Base-by-base conservation (phyloP, 2,888 invertebrate genomes). In the Noctua janthe region DNA sequence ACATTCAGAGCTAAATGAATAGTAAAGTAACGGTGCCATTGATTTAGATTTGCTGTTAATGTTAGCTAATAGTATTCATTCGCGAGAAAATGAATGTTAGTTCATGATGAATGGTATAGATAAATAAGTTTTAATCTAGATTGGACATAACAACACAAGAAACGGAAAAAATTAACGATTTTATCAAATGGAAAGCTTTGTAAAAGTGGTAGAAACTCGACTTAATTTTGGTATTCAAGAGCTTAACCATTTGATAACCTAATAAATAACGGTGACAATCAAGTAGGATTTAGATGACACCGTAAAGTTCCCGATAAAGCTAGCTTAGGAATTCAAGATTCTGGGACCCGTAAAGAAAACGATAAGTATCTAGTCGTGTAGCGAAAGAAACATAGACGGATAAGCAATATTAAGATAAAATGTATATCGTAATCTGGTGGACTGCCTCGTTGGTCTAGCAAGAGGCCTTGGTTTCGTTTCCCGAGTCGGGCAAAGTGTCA, bases 1-100 rank as follows among this genome's bases (percentile, higher is more conserved):
- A 54, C 29, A 76, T 76, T 75, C n/a, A 47, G 72, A 70, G 13
- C 51, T 64, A 76, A 71, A 71, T 54, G n/a, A 71, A 49, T 59
- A 2, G 35, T 39, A 62, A 64, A 79, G 62, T 56, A 76, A 80
- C 71, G 74, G 56, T 15, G 43, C 64, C 66, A 80, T 79, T 85
- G 78, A 86, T 86, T 86, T 76, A 70, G 29, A 83, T 78, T 62
- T 62, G 49, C n/a, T 78, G 62, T 51, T 75, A 70, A 74, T 71
- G 56, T 35, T 69, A 43, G 6, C 51, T 69, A 54, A 71, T 78
- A 51, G 15, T 66, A 47, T 17, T 72, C 13, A 47, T 78, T 83
- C 23, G 54, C 56, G 23, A 4, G 0, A 23, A 43, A 59, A 54
- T 62, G 47, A n/a, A 43, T 17, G 2, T 64, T 43, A 3, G 49